phyloP scores from a whole-genome alignment of 2,113 vertebrate genomes.

The Pteronura brasiliensis region DNA sequence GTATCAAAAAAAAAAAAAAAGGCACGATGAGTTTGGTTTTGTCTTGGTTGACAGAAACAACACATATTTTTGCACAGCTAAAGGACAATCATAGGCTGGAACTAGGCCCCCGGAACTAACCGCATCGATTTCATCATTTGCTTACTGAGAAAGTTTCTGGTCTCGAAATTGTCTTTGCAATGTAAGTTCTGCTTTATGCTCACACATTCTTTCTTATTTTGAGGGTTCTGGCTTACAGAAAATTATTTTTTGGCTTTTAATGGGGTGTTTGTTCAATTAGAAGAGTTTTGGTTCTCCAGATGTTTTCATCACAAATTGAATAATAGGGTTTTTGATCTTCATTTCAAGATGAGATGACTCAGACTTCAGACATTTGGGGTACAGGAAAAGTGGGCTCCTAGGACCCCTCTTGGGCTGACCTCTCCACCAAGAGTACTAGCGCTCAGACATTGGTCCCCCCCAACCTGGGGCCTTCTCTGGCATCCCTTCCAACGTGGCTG shows the following conservation, averaged over 20 bases:
- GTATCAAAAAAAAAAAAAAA: background rate
- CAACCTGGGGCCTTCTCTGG: background rate
- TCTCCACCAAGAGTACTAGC: background rate
- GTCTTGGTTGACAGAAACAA: background rate
- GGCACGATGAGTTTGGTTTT: background rate
- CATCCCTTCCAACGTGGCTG: background rate
- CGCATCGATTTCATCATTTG: background rate
- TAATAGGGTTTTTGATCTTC: background rate
- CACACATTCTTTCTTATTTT: background rate
- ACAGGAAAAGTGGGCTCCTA: background rate
- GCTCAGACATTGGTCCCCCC: too few species aligned
- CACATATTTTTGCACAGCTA: too few species aligned
- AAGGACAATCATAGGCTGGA: accelerated
- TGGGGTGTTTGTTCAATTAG: background rate
- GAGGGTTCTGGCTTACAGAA: background rate
- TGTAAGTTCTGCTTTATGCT: background rate
- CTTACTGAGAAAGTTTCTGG: background rate
- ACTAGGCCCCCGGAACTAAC: background rate
- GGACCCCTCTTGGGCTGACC: too few species aligned
- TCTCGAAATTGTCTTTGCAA: background rate
- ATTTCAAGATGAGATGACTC: background rate
- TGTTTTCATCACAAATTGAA: background rate
- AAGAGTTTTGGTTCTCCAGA: background rate
- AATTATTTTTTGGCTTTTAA: background rate
- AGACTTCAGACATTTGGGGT: background rate